These are phyloP conservation scores for Schizaphis graminum DNA, from an alignment of 2,888 invertebrate genomes.

Conservation along the genomic window DNA sequence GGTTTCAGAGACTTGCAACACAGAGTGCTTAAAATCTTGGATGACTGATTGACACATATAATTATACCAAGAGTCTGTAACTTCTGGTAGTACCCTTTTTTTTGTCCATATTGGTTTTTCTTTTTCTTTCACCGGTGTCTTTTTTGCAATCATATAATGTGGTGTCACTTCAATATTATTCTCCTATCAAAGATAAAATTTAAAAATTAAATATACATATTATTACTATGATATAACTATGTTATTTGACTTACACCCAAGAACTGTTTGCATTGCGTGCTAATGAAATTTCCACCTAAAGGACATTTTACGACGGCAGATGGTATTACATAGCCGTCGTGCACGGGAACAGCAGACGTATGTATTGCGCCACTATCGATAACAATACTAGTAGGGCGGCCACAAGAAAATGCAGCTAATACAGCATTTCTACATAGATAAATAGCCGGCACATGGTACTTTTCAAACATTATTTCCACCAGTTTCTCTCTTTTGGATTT, in stretches of 20 bases:
- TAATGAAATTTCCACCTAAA: slow-evolving; percentile 94
- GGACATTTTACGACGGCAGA: slow-evolving; percentile 96
- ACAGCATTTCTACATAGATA: slow-evolving; percentile 98
- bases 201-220: not conserved
- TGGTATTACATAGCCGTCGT: slow-evolving; percentile 93
- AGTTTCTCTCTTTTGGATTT: slow-evolving; percentile 92
- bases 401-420: slow-evolving; percentile 96
- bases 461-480: slow-evolving; percentile 98
- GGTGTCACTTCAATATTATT: slow-evolving; percentile 81
- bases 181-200: slow-evolving; percentile 71
- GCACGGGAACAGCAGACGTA: slow-evolving; percentile 97
- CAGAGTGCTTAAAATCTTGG: slow-evolving; percentile 80
- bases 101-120: slow-evolving; percentile 88
- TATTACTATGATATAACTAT: not conserved
- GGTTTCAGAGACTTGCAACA: slow-evolving; percentile 87
- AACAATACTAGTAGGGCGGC: slow-evolving; percentile 82
- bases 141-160: slow-evolving; percentile 81
- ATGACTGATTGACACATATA: slow-evolving; percentile 92
- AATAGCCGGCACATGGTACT: slow-evolving; percentile 97
- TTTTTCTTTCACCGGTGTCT: slow-evolving; percentile 91
- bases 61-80: slow-evolving; percentile 92
- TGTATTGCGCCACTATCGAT: slow-evolving; percentile 98
- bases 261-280: slow-evolving; percentile 80
- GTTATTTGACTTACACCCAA: slow-evolving; percentile 72
- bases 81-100: slow-evolving; percentile 81